Evolutionary conservation across 2,888 invertebrate genomes (phyloP), one percentile per base, ranked within the genome.

Genomic region (Lasius fuliginosus): DNA sequence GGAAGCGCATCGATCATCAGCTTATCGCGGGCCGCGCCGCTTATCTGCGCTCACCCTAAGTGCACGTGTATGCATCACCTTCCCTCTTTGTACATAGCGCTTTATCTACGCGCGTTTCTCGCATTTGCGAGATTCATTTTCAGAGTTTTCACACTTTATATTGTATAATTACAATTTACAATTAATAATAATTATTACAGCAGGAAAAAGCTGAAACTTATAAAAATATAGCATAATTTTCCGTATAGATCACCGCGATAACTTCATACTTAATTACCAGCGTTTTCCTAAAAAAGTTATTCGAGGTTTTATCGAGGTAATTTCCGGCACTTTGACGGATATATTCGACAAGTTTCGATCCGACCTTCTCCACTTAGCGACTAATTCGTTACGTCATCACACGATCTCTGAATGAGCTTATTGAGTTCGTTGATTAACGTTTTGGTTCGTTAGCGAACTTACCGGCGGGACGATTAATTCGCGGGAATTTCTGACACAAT

Each of bases 371-470:
- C 67, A 73, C 86, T 88, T 77, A 60, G 42, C 81, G 46, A 42
- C 6, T 62, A 79, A 87, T 87, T 73, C 46, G 27, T 81, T 36
- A 33, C 79, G 49, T 81, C 73, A 81, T 27, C 60, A 46, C 33
- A 18, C 60, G 58, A 60, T 68, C 18, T n/a, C 68, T 83, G 79
- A 77, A 79, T 68, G 81, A 60, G 49, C 36, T 56, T 68, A 81
- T 82, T 62, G 56, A 53, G 33, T 9, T 40, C n/a, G n/a, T n/a
- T n/a, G n/a, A n/a, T n/a, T n/a, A 76, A 79, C 74, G 84, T 82
- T 82, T 84, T n/a, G 82, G 82, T 82, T 84, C 82, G 84, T 84
- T 84, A 82, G 53, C 68, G 8, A 60, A 49, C 65, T 74, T 60
- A 82, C 49, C 82, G 67, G 36, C 67, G 23, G 33, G 12, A 36